Evolutionary conservation across 2,113 vertebrate species (phyloP).

Genomic region (Corythornis madagascariensis): DNA sequence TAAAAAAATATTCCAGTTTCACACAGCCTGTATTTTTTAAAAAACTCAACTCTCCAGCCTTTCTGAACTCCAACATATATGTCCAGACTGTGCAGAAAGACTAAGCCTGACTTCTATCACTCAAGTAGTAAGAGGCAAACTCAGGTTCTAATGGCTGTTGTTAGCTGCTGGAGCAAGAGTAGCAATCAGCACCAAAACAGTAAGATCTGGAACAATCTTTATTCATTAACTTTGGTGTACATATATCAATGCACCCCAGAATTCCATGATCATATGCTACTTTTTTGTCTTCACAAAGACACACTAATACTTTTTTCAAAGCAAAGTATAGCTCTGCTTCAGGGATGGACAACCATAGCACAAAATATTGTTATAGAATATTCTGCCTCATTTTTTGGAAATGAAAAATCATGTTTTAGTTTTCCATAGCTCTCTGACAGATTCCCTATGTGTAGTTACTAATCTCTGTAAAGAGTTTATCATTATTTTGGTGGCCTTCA

Average conservation of each 20-base stretch:
- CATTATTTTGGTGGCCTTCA: background rate
- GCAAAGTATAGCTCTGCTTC: background rate
- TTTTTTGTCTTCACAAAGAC: background rate
- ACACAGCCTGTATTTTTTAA: background rate
- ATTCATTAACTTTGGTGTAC: rapidly evolving
- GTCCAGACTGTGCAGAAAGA: background rate
- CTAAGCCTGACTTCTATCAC: background rate
- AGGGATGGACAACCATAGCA: background rate
- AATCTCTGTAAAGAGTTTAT: background rate
- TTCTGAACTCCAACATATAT: background rate
- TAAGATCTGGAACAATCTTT: background rate
- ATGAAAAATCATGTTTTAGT: background rate
- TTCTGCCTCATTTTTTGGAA: background rate
- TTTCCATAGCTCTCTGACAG: background rate
- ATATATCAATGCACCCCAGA: background rate
- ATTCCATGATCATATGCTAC: background rate
- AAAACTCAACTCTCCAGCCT: background rate
- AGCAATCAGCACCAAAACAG: background rate
- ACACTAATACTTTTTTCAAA: background rate
- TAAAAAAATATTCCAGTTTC: background rate
- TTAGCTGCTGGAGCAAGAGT: background rate
- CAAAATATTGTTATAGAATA: background rate
- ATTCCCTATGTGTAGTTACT: background rate
- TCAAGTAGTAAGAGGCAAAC: background rate
- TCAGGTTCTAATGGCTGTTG: background rate